Evolutionary conservation across 2,113 vertebrate species (phyloP).

Genomic region (Petroica traversi): DNA sequence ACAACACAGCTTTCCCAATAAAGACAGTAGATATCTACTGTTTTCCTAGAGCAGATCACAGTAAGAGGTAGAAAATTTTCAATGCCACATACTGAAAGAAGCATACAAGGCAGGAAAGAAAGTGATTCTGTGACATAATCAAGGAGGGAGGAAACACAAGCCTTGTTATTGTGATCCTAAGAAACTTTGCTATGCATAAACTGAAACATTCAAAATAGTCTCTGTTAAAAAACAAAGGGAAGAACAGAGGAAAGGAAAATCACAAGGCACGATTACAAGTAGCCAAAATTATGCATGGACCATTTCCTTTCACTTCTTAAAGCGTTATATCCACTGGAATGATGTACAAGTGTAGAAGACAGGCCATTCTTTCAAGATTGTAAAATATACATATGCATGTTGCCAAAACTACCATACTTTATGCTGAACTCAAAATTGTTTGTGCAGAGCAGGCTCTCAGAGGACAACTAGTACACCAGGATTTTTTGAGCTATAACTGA

Average conservation of each 20-base stretch:
- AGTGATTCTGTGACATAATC: background rate
- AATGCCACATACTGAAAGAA: background rate
- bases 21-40: background rate
- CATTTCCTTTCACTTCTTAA: background rate
- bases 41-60: background rate
- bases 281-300: background rate
- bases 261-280: background rate
- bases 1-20: background rate
- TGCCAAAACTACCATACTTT: background rate
- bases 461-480: background rate
- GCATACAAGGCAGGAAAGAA: background rate
- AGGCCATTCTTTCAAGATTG: background rate
- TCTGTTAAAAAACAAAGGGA: background rate
- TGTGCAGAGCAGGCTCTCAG: background rate
- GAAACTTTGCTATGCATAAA: conserved; percentile 25
- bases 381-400: background rate
- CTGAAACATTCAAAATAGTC: conserved; percentile 22
- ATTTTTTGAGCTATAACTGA: background rate
- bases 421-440: background rate
- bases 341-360: background rate
- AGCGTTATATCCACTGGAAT: background rate
- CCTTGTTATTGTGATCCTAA: background rate
- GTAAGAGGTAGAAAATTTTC: background rate
- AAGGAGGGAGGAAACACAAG: background rate
- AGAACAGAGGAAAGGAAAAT: background rate